phyloP scores from a whole-genome alignment of 2,888 invertebrate species.

The Torymus auratus region DNA sequence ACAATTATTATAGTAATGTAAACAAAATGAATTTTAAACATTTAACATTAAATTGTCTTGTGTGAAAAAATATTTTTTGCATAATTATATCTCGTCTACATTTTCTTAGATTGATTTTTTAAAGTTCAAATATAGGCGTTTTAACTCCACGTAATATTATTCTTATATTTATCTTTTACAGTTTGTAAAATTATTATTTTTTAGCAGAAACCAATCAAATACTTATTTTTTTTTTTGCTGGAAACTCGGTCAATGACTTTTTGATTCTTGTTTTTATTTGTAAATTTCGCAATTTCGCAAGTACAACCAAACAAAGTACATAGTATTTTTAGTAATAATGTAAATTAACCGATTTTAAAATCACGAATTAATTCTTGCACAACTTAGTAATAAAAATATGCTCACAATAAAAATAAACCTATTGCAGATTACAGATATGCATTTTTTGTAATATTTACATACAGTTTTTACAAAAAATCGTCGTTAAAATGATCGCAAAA shows the following conservation, averaged over 20 bases:
- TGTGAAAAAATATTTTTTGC: neutral
- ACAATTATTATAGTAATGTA: neutral
- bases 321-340: neutral
- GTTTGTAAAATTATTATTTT: too few relatives aligned
- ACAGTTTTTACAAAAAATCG: slow-evolving; percentile 8
- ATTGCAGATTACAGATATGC: too few relatives aligned
- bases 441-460: neutral
- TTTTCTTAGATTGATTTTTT: neutral
- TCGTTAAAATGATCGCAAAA: neutral
- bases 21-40: slow-evolving; percentile 7
- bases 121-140: neutral
- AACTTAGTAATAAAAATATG: too few relatives aligned
- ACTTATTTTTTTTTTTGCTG: neutral
- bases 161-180: too few relatives aligned
- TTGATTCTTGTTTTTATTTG: neutral
- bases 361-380: neutral
- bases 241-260: slow-evolving; percentile 11
- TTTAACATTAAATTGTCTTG: slow-evolving; percentile 4
- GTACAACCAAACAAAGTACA: slow-evolving; percentile 3
- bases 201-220: too few relatives aligned
- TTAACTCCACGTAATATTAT: too few relatives aligned
- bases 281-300: neutral
- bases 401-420: slow-evolving; percentile 5
- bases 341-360: slow-evolving; percentile 11
- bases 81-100: slow-evolving; percentile 8